A percentile compares a stretch with the other conserved stretches of the same genome.
Evolutionary conservation across 2,797 vertebrate genomes (phyloP).

Genomic region (Coregonus ussuriensis): DNA sequence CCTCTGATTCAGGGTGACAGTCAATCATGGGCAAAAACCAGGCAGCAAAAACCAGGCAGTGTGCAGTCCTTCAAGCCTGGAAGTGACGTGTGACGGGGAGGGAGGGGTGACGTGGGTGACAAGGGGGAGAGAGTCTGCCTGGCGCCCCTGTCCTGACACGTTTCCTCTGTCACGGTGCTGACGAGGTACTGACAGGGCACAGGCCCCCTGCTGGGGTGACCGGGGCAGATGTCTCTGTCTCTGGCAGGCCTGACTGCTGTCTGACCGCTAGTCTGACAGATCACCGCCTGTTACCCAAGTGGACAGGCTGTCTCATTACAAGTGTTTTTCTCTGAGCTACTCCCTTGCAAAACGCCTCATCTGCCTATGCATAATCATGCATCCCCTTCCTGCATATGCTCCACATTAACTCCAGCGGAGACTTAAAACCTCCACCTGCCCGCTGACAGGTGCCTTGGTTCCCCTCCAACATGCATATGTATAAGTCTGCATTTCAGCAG

Average conservation of each 20-base stretch:
- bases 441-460: slow-evolving; percentile 62
- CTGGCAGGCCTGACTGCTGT: slow-evolving; percentile 40
- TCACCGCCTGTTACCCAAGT: background rate
- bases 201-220: slow-evolving; percentile 35
- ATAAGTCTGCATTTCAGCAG: slow-evolving; percentile 55
- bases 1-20: too few relatives aligned
- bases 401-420: slow-evolving; percentile 54
- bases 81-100: background rate
- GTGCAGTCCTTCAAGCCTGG: background rate
- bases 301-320: slow-evolving; percentile 8
- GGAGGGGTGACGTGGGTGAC: background rate
- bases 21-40: too few relatives aligned
- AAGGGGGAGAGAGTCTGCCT: slow-evolving; percentile 26
- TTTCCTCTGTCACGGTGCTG: slow-evolving; percentile 45
- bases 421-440: slow-evolving; percentile 45
- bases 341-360: slow-evolving; percentile 37
- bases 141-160: slow-evolving; percentile 44
- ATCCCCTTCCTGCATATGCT: slow-evolving; percentile 52
- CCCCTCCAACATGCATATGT: slow-evolving; percentile 63
- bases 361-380: slow-evolving; percentile 52
- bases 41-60: background rate
- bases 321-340: slow-evolving; percentile 31
- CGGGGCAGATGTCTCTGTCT: slow-evolving; percentile 18
- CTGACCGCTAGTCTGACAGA: slow-evolving; percentile 18
- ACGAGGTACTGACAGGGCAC: slow-evolving; percentile 42